A percentile compares a stretch with the other conserved stretches of the same genome.
phyloP scores from a whole-genome alignment of 2,113 vertebrate genomes.

The Prunella fulvescens region DNA sequence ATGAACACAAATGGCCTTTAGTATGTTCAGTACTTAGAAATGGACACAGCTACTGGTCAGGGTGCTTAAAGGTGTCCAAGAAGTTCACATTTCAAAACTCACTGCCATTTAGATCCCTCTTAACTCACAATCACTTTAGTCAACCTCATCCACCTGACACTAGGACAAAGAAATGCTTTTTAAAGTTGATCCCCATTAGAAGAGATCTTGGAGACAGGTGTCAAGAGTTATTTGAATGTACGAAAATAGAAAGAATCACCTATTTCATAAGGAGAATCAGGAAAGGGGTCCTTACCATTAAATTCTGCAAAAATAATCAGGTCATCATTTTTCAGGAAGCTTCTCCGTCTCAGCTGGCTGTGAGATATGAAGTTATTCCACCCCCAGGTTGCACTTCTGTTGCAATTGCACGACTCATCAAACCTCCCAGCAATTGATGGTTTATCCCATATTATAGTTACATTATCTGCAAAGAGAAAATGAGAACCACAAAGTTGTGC shows the following conservation, averaged over 20 bases:
- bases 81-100: background rate
- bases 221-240: background rate
- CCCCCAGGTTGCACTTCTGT: conserved; percentile 54
- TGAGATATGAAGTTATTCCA: conserved; percentile 83
- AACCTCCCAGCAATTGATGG: conserved; percentile 72
- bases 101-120: background rate
- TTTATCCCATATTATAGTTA: conserved; percentile 73
- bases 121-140: background rate
- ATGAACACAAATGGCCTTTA: background rate
- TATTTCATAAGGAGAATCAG: background rate
- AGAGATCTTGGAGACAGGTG: background rate
- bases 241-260: background rate
- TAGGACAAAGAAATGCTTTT: background rate
- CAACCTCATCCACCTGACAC: background rate
- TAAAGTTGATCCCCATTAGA: background rate
- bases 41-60: background rate
- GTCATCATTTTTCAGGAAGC: conserved; percentile 84
- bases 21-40: background rate
- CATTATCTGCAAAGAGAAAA: conserved; percentile 45
- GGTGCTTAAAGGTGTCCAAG: background rate
- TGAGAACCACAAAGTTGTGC: background rate
- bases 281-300: conserved; percentile 68
- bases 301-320: conserved; percentile 86
- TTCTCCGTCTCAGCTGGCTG: conserved; percentile 71
- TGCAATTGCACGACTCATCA: conserved; percentile 69